Base-by-base conservation (phyloP, 2,113 vertebrate species). In the Hypomesus transpacificus region DNA sequence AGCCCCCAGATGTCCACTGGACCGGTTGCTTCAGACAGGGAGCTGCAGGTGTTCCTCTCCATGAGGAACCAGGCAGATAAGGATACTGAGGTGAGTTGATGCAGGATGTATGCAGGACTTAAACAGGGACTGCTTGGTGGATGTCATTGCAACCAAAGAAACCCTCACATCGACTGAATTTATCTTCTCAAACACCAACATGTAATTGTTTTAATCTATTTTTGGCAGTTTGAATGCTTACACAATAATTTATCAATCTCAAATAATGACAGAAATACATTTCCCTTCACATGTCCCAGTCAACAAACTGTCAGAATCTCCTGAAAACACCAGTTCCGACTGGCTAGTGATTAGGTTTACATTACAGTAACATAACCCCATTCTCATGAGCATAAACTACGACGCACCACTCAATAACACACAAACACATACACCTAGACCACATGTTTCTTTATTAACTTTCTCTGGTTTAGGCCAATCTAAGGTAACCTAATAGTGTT, bases 41-140 rank as follows among this genome's bases (percentile, higher is more conserved):
- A 95, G 78, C 79, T 98, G 21, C 91, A 95, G 78, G 93, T 92
- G 73, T 90, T 96, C 76, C 94, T 98, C 3, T 91, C 87, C 64
- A 84, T 93, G 84, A 93, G 95, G 75, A 93, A 95, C 81, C 90
- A 93, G 85, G 60, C 88, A 1, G 86, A 90, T 60, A 56, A 77
- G 69, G 84, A 85, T 3, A 89, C 88, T 28, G 87, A 89, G 95
- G 95, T 96, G 84, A 91, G 66, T 46, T 52, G 16, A 14, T 24
- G 18, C 0, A 0, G 14, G 3, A 4, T 46, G 62, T 39, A 34
- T 65, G 63, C 54, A 56, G 16, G 16, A 18, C 54, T 4, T 56
- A 56, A 20, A 56, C 54, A n/a, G 50, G 22, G 3, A 71, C 34
- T 52, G 58, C 18, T 17, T 61, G 20, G 46, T 20, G 18, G 17